These are phyloP conservation scores for Synergus gifuensis DNA, from an alignment of 2,888 invertebrate genomes.

Conservation along the genomic window DNA sequence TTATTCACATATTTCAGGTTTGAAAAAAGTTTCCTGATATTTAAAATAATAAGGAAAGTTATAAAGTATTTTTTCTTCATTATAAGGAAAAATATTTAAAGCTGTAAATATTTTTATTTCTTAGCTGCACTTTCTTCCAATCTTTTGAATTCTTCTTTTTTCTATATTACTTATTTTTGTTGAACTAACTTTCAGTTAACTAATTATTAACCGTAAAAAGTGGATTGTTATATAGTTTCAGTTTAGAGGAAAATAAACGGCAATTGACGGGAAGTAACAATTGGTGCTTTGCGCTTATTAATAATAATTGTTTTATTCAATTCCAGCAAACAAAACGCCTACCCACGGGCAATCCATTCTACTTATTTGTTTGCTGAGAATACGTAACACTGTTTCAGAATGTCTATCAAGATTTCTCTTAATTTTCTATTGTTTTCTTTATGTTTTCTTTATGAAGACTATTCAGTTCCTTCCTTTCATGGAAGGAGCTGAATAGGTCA, in stretches of 20 bases:
- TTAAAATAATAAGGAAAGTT: no score
- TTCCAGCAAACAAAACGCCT: slow-evolving; percentile 29
- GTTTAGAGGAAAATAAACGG: not conserved
- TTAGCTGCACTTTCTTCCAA: no score
- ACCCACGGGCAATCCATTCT: slow-evolving; percentile 20
- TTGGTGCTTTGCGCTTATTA: slow-evolving; percentile 17
- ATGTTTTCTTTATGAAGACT: no score
- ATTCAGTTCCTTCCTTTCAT: no score
- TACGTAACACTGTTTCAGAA: slow-evolving; percentile 4
- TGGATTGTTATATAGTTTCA: not conserved
- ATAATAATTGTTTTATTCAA: slow-evolving; percentile 22
- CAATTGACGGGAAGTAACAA: slow-evolving; percentile 1
- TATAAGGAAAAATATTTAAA: not conserved
- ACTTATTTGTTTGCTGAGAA: slow-evolving; percentile 17
- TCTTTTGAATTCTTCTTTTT: no score
- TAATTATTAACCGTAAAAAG: not conserved
- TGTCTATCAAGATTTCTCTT: slow-evolving; percentile 17
- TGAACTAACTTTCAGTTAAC: not conserved
- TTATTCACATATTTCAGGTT: no score
- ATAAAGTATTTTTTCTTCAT: no score
- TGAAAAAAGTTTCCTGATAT: no score
- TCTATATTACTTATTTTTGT: no score
- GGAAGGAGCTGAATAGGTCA: not conserved
- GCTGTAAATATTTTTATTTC: no score
- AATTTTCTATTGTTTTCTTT: slow-evolving; percentile 32